A percentile compares a stretch with the other conserved stretches of the same genome.
Conservation (phyloP, 2,888 invertebrate species). For the Dolomedes plantarius region DNA sequence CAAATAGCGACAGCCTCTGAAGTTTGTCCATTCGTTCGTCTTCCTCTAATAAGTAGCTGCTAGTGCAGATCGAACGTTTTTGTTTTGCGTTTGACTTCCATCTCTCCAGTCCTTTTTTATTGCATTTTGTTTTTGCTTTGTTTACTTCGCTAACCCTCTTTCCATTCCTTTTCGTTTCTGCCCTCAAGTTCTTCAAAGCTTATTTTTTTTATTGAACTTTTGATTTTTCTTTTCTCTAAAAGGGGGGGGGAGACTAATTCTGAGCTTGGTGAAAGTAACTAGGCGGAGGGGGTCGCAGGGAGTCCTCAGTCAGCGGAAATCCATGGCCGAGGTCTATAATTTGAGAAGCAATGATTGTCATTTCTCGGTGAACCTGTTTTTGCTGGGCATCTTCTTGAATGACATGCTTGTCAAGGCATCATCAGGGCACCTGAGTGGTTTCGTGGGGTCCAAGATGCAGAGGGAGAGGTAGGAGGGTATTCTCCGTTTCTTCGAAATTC, state of each 20-base stretch:
- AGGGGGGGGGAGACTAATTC: constrained; percentile 1
- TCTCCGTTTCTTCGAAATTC: neutral
- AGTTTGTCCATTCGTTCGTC: constrained; percentile 23
- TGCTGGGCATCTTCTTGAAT: constrained; percentile 43
- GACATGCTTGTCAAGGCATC: constrained; percentile 69
- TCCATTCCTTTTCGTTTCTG: constrained; percentile 24
- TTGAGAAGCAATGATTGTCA: constrained; percentile 69
- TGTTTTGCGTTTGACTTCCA: constrained; percentile 25
- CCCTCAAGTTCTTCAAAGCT: constrained; percentile 29
- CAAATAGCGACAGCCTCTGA: constrained; percentile 24
- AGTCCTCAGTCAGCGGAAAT: constrained; percentile 62
- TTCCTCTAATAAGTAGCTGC: constrained; percentile 52
- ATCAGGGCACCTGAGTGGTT: constrained; percentile 60
- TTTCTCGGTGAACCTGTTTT: constrained; percentile 69
- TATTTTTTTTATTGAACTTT: constrained; percentile 21
- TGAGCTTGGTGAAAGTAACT: constrained; percentile 53
- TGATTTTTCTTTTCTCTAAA: constrained; percentile 23
- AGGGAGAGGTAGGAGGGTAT: constrained; percentile 8
- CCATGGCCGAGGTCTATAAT: constrained; percentile 66
- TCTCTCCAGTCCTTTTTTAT: constrained; percentile 10
- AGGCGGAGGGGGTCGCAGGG: constrained; percentile 9
- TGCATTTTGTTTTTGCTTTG: constrained; percentile 18
- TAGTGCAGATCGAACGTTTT: constrained; percentile 28
- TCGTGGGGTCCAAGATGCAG: neutral
- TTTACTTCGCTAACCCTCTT: constrained; percentile 39